Conservation (phyloP, 2,113 vertebrate genomes). For the Charina bottae region DNA sequence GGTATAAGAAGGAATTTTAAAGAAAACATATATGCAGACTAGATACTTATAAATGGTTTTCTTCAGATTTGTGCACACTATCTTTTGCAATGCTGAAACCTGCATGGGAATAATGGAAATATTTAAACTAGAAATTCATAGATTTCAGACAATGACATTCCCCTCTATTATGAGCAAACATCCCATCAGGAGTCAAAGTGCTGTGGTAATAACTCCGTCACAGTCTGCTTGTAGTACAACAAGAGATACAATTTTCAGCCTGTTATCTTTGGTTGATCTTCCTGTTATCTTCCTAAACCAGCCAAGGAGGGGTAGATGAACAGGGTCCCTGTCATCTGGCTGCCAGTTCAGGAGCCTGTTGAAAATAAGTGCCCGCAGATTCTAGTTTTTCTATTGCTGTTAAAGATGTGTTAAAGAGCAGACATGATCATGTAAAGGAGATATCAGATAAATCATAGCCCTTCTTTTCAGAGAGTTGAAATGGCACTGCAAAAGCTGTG, state of each 20-base stretch:
- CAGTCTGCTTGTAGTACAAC: background rate
- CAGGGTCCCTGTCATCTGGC: background rate
- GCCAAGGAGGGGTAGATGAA: background rate
- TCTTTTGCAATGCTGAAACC: background rate
- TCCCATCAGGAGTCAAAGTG: background rate
- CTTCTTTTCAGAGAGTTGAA: background rate
- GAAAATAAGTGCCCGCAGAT: background rate
- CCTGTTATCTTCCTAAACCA: background rate
- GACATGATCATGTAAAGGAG: background rate
- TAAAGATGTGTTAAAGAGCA: background rate
- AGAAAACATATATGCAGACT: background rate
- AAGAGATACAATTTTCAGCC: background rate
- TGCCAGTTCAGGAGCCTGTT: background rate
- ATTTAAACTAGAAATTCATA: background rate
- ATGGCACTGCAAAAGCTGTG: background rate
- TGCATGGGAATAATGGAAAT: background rate
- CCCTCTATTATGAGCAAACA: background rate
- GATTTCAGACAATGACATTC: background rate
- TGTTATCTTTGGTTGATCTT: background rate
- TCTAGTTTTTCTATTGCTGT: background rate
- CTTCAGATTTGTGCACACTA: background rate
- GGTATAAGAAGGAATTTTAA: constrained; percentile 16
- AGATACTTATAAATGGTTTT: constrained; percentile 3
- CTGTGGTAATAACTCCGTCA: background rate
- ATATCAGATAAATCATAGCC: background rate